phyloP scores from a whole-genome alignment of 2,888 invertebrate species.

The Parochlus steinenii region DNA sequence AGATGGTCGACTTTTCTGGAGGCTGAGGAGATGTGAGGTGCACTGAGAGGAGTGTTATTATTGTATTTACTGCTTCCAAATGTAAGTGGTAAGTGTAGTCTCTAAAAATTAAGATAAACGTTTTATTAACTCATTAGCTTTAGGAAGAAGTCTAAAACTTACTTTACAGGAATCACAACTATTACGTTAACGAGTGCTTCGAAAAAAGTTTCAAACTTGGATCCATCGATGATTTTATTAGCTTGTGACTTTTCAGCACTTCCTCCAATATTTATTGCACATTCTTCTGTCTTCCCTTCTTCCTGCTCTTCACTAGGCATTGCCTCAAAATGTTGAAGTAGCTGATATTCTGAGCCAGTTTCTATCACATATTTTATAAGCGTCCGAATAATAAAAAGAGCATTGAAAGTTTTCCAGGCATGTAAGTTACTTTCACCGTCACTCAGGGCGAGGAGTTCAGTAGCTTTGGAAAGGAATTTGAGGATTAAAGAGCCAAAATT shows the following conservation, averaged over 20 bases:
- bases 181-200: conserved; percentile 29
- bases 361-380: conserved; percentile 80
- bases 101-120: conserved; percentile 30
- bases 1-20: conserved; percentile 50
- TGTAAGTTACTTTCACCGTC: conserved; percentile 72
- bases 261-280: conserved; percentile 20
- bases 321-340: conserved; percentile 65
- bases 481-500: conserved; percentile 80
- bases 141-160: conserved; percentile 12
- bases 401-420: conserved; percentile 90
- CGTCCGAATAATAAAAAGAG: conserved; percentile 74
- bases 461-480: conserved; percentile 66
- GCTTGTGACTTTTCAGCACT: conserved; percentile 15
- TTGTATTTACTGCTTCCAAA: conserved; percentile 72
- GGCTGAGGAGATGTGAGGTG: conserved; percentile 62
- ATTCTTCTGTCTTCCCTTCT: conserved; percentile 15
- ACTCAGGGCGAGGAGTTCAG: conserved; percentile 60
- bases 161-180: conserved; percentile 30
- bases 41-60: conserved; percentile 75
- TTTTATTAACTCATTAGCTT: conserved; percentile 6
- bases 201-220: conserved; percentile 29
- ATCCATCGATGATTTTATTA: conserved; percentile 24
- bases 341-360: conserved; percentile 73
- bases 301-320: conserved; percentile 26
- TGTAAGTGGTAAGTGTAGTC: conserved; percentile 74